Evolutionary conservation across 53 echinoderm and acorn worm genomes (phyloP), one percentile per base, ranked within the genome.

Genomic region (Antedon mediterranea): DNA sequence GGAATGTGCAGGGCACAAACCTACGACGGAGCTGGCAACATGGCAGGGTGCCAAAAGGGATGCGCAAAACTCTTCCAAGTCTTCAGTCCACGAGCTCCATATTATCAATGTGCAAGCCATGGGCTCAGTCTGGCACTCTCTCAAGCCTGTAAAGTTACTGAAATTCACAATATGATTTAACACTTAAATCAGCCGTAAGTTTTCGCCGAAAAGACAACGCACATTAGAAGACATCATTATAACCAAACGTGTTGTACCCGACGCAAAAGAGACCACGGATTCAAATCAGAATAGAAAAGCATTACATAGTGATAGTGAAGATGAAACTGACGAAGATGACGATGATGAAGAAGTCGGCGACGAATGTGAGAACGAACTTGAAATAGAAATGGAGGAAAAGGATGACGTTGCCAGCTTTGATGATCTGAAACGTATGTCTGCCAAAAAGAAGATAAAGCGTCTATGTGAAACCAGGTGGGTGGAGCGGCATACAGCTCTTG

Each of bases 21-120:
- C 11, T 82, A 82, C 34, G 84, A 87, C 31, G 80, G 83, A 9
- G 80, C 87, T 29, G 87, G 78, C 0, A 87, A 87, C 32, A 88
- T 88, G 84, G 73, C 83, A 57, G 57, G 57, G 20, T 11, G 20
- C 9, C 57, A 57, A 23, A 57, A 57, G 2, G 57, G 82, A 0
- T 23, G 31, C 71, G 74, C 79, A 41, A 41, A 41, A 41, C 41
- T 41, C 41, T 41, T 41, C 41, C 41, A 41, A 41, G 41, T 13
- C 13, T 7, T 41, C 13, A 41, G 41, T 41, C 41, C 41, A 41
- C 5, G 41, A 23, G 57, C 57, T 57, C 57, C 14, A 14, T 85
- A 85, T 77, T 81, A 73, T 30, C 70, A 82, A 34, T 79, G 79
- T 87, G 83, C 79, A 28, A 34, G 34, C 29, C 87, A 87, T 57